Evolutionary conservation across 2,888 invertebrate genomes (phyloP), one percentile per base, ranked within the genome.

Genomic region (Beris morrisii): DNA sequence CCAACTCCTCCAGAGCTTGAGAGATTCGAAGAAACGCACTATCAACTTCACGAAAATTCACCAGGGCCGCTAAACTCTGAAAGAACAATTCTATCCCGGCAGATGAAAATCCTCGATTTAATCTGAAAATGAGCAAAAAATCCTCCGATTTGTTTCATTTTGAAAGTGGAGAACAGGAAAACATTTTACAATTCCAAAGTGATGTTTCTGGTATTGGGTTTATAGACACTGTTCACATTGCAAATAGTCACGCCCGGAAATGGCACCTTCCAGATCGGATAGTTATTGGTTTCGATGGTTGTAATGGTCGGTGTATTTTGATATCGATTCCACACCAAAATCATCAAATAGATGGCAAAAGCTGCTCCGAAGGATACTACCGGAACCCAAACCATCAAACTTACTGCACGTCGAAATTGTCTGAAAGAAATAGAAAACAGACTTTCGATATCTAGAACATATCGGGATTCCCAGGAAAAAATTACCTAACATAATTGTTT

Each of bases 201-300:
- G 15, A 86, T 79, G 1, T 72, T 69, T 9, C 73, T 72, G 0
- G 85, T 83, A 38, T 82, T 82, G 43, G 73, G 80, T 32, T 77
- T 80, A 0, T 87, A 87, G 9, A 88, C 81, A 45, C 83, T 77
- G 74, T 88, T 88, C 48, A 86, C 77, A 72, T 85, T 83, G 73
- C 88, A 88, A 64, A 88, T 79, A 0, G 88, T 87, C 0, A 88
- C 83, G 0, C 86, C 86, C 7, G 88, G 88, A 75, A 88, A 88
- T 0, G 85, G 84, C 54, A 87, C 84, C 71, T 87, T 85, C 86
- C 87, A 88, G 64, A 88, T 87, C 0, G 86, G 84, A 65, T 84
- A 83, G 73, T 87, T 86, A 0, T 85, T 87, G 53, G 85, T 84
- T 70, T 86, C 85, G 70, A 84, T 83, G 11, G 73, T 74, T 5